These are phyloP conservation scores for Spodoptera litura DNA, from an alignment of 1,140 invertebrate species.

Conservation along the genomic window DNA sequence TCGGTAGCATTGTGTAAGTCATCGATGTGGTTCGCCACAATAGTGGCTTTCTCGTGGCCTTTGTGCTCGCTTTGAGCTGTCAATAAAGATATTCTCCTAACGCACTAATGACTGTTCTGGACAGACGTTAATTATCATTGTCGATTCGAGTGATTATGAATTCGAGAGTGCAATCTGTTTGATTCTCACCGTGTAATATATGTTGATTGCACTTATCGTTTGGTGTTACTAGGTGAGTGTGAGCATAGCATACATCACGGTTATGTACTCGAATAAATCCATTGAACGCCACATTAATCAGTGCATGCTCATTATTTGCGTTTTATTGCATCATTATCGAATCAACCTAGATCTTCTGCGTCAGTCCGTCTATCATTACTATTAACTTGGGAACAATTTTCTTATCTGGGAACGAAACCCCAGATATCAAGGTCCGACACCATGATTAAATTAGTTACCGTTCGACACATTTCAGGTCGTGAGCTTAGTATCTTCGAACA, in stretches of 20 bases:
- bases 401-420: background rate
- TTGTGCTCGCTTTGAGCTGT: constrained; percentile 64
- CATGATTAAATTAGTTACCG: constrained; percentile 31
- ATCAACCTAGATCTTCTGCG: background rate
- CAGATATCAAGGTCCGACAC: constrained; percentile 12
- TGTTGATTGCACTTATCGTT: constrained; percentile 41
- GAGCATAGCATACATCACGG: background rate
- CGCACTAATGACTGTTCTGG: constrained; percentile 54
- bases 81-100: constrained; percentile 61
- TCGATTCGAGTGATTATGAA: constrained; percentile 51
- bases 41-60: constrained; percentile 68
- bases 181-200: constrained; percentile 30
- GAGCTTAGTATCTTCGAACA: constrained; percentile 23
- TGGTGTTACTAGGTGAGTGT: constrained; percentile 34
- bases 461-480: constrained; percentile 35
- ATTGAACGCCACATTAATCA: too few relatives aligned
- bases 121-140: constrained; percentile 63
- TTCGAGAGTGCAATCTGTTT: constrained; percentile 49
- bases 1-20: constrained; percentile 67
- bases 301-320: background rate
- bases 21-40: constrained; percentile 61
- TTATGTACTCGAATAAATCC: background rate
- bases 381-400: constrained; percentile 13
- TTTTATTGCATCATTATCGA: background rate
- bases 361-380: background rate